Evolutionary conservation across 64 coral and sea anemone species (phyloP), one percentile per base, ranked within the genome.

Genomic region (Pachyseris speciosa): DNA sequence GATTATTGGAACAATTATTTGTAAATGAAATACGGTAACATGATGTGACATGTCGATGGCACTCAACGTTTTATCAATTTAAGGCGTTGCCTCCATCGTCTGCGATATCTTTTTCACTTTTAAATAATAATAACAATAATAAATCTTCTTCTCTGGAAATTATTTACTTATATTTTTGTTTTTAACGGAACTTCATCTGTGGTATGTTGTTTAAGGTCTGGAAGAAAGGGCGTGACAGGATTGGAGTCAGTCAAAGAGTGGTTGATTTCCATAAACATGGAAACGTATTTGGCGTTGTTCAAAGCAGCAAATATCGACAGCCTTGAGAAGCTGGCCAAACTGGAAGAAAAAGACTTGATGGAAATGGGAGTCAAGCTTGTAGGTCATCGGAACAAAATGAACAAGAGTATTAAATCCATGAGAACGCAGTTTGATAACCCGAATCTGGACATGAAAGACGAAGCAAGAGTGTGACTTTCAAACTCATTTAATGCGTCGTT

Each of bases 321-420:
- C 22, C 72, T 86, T 19, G 41, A 64, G 16, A 75, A 86, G 15
- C 58, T 95, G 38, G 69, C 50, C 17, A 51, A 70, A 22, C 51
- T 95, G 26, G 72, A 77, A 66, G 93, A 95, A 16, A 59, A 79
- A 57, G 87, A 45, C 28, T 37, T 95, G 47, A 90, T 66, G 26
- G 72, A 59, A 59, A 67, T 95, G 16, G 93, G 93, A 32, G 59
- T 95, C 59, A 72, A 72, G 9, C 36, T 86, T 6, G 70, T 91
- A 58, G 93, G 93, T 17, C 93, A 95, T 75, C 79, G 93, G 64
- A 95, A 91, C 42, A 95, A 80, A 49, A 91, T 95, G 7, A 91
- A 76, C 26, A 95, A 91, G 69, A 91, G 83, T 45, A 77, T 86
- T 0, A 92, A 92, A 34, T 20, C 55, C 27, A 92, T 85, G 81